A percentile compares a stretch with the other conserved stretches of the same genome.
phyloP scores from a whole-genome alignment of 2,113 vertebrate species.

The Herpetotheres cachinnans region DNA sequence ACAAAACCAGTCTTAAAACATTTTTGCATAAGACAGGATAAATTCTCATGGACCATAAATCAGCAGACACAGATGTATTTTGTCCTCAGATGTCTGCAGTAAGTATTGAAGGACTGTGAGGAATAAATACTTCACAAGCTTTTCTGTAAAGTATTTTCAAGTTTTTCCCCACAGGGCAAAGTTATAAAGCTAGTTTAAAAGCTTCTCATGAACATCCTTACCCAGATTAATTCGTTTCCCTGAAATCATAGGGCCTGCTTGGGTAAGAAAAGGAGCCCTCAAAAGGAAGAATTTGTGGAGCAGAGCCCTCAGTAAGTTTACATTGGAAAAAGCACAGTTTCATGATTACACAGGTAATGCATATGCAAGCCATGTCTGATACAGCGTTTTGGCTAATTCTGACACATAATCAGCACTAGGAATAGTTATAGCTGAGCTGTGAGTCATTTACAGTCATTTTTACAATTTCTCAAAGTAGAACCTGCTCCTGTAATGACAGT shows the following conservation, averaged over 20 bases:
- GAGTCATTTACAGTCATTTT: neutral
- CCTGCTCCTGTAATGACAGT: neutral
- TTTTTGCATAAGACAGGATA: neutral
- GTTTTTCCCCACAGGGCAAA: neutral
- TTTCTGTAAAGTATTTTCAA: neutral
- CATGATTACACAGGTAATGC: neutral
- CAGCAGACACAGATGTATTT: neutral
- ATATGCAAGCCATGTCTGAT: neutral
- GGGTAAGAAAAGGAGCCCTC: neutral
- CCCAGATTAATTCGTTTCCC: neutral
- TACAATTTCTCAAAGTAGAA: neutral
- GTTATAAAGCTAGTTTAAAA: neutral
- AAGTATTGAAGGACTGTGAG: neutral
- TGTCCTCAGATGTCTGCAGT: neutral
- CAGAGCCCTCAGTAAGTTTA: neutral
- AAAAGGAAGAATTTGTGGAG: neutral
- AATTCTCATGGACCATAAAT: neutral
- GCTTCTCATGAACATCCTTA: neutral
- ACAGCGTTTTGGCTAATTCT: neutral
- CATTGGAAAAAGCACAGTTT: neutral
- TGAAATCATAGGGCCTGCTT: neutral
- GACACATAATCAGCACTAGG: neutral
- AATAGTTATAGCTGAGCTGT: conserved; percentile 5
- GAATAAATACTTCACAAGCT: neutral
- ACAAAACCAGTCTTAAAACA: neutral